Evolutionary conservation across 2,888 invertebrate genomes (phyloP), one percentile per base, ranked within the genome.

Genomic region (Margaritifera margaritifera): DNA sequence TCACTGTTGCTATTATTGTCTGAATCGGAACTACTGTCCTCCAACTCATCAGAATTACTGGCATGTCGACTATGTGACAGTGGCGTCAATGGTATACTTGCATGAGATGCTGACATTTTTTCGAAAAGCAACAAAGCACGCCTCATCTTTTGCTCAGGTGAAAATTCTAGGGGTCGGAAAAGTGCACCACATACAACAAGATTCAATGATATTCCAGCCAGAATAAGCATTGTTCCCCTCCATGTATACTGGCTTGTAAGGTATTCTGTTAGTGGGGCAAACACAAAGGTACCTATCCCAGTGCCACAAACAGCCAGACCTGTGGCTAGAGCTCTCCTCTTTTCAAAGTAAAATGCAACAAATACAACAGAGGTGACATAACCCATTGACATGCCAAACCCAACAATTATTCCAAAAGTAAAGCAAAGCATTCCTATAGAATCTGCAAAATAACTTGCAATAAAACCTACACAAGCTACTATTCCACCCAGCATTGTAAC

Each of bases 261-360:
- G 55, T 75, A 80, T 59, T 89, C 85, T 22, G 84, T 83, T 22
- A 89, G 71, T 4, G 88, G 89, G 19, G 89, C 88, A 76, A 89
- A 87, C 3, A 87, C 74, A 72, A 88, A 86, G 4, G 89, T 89
- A 24, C 90, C 90, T 50, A 89, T 86, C 25, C 89, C 90, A 25
- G 88, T 86, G 3, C 90, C 90, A 74, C 88, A 88, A 1, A 89
- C 88, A 25, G 89, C 82, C 25, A 90, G 68, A 20, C 90, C 89
- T 55, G 90, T 89, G 4, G 90, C 89, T 59, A 90, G 80, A 6
- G 89, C 87, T 64, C 89, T 78, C 61, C 83, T 87, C 69, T 88
- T 86, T 73, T 89, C 89, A 77, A 90, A 90, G 77, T 90, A 90
- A 74, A 86, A 88, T 15, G 90, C 87, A 22, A 90, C 88, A 57